Base-by-base conservation (phyloP, 1,140 invertebrate genomes). In the Conus betulinus region DNA sequence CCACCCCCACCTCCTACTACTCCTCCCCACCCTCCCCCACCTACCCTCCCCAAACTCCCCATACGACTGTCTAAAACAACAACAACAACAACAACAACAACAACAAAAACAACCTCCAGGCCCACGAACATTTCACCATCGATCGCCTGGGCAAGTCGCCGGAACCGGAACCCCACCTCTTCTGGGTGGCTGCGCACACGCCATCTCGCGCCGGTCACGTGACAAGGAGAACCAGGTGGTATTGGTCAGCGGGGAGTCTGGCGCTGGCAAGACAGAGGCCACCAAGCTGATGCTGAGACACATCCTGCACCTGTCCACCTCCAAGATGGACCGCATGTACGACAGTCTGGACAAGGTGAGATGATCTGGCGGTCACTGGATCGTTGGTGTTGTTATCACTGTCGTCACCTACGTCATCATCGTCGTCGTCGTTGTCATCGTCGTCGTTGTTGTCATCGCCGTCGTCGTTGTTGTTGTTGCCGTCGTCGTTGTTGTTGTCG, bases 181-280 rank as follows among this genome's bases (percentile, higher is more conserved):
- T 97, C 93, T 97, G 97, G 0, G 97, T 97, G 25, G 97, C 97
- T 0, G 97, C 98, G 63, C 74, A 84, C n/a, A 39, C 52, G 90
- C 97, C 0, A 97, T 97, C 93, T 97, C 98, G 93, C 96, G 97
- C 5, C 96, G 98, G 88, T 94, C 97, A 25, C 97, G 97, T 93
- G 97, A 97, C 91, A 96, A 96, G 23, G 91, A 90, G 4, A 84
- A 90, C 55, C 98, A 99, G 95, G 98, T 98, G 20, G 98, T 98
- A 91, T 97, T 99, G 63, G 99, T 99, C 96, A 98, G 97, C 39
- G 99, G 99, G 5, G 99, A 99, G 95, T 98, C 98, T 91, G 99
- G 99, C 1, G 76, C 90, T 6, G 91, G 92, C 51, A 93, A 93
- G 84, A 93, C 92, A 0, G 92, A 93, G 63, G 91, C 88, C 76